Percentiles rank a stretch among this genome's conserved stretches.
These are phyloP conservation scores for Cydia splendana DNA, from an alignment of 1,140 invertebrate species.

Conservation along the genomic window DNA sequence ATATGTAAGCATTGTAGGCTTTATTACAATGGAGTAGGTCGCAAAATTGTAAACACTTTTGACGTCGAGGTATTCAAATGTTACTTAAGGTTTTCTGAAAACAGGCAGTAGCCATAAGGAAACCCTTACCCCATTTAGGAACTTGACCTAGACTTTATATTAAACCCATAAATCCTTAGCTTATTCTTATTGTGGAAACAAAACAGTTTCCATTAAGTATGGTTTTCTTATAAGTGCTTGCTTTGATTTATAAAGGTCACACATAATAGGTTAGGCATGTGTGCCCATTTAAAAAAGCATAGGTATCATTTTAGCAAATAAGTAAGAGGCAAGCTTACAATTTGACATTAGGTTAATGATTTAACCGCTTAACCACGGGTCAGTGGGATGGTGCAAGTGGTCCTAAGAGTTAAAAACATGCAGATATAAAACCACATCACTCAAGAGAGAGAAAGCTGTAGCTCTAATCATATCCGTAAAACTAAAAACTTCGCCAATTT, in stretches of 20 bases:
- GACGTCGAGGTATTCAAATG: background rate
- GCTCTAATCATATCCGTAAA: too few relatives aligned
- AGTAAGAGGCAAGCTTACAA: too few relatives aligned
- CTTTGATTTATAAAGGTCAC: too few relatives aligned
- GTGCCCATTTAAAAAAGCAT: too few relatives aligned
- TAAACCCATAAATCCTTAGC: background rate
- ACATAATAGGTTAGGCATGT: too few relatives aligned
- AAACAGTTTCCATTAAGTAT: background rate
- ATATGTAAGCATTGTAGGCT: background rate
- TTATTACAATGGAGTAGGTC: background rate
- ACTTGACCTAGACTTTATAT: slow-evolving; percentile 11
- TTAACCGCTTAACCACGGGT: too few relatives aligned
- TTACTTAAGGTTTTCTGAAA: background rate
- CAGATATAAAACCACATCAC: too few relatives aligned
- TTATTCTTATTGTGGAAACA: background rate
- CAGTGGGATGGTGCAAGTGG: too few relatives aligned
- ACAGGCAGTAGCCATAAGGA: background rate
- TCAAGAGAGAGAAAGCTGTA: too few relatives aligned
- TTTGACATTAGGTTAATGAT: too few relatives aligned
- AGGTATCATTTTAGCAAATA: too few relatives aligned
- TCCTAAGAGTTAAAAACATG: too few relatives aligned
- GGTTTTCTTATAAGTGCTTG: background rate
- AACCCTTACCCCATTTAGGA: slow-evolving; percentile 5
- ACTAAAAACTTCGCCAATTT: background rate
- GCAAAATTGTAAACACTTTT: background rate